Percentiles rank a stretch among this genome's conserved stretches.
These are phyloP conservation scores for Valencia hispanica DNA, from an alignment of 2,797 vertebrate species.

Conservation along the genomic window DNA sequence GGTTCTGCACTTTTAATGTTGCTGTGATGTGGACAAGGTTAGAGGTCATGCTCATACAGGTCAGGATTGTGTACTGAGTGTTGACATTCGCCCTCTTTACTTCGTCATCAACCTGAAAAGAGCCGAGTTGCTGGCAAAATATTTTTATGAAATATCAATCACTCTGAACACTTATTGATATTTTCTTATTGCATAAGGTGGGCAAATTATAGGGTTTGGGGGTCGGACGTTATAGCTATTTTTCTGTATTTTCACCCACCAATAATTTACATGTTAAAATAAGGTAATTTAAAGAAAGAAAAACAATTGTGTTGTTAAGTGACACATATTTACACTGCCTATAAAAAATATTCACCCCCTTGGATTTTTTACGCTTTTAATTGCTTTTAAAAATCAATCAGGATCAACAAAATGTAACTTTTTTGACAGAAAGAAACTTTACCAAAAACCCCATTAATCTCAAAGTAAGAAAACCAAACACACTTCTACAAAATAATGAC, in stretches of 20 bases:
- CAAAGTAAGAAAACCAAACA: too few species aligned
- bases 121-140: slow-evolving; percentile 32
- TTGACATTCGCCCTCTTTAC: slow-evolving; percentile 53
- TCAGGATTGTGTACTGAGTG: slow-evolving; percentile 59
- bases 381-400: too few species aligned
- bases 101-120: slow-evolving; percentile 46
- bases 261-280: background rate
- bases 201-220: background rate
- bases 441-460: too few species aligned
- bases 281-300: background rate
- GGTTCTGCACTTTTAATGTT: slow-evolving; percentile 59
- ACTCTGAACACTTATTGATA: background rate
- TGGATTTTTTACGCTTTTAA: too few species aligned
- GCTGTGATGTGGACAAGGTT: slow-evolving; percentile 57
- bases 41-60: slow-evolving; percentile 64
- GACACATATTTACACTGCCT: too few species aligned
- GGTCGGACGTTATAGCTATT: background rate
- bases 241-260: background rate
- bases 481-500: too few species aligned
- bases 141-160: slow-evolving; percentile 27
- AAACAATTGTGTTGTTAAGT: background rate
- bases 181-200: background rate
- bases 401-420: too few species aligned
- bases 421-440: too few species aligned
- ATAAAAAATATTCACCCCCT: too few species aligned